Evolutionary conservation across 2,113 vertebrate species (phyloP).

Genomic region (Xenopus laevis): DNA sequence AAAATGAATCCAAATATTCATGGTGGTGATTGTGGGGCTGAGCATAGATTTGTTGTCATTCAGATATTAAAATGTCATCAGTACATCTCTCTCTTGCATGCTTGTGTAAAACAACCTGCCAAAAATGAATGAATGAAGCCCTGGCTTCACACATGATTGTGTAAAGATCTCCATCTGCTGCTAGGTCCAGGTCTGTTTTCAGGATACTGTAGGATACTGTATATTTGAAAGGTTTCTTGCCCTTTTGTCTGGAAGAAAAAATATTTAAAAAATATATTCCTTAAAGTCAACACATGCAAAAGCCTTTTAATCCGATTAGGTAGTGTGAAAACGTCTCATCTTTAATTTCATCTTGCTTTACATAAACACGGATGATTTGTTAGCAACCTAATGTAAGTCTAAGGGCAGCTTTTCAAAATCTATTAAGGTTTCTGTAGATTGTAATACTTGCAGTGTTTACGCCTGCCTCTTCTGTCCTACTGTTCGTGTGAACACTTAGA

Average conservation of each 20-base stretch:
- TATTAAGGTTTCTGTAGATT: too few relatives aligned
- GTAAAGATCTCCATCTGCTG: slow-evolving; percentile 89
- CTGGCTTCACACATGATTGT: slow-evolving; percentile 93
- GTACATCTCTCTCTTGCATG: slow-evolving; percentile 85
- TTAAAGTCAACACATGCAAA: neutral
- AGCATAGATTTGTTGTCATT: neutral
- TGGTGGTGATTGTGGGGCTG: too few relatives aligned
- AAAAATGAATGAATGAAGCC: slow-evolving; percentile 92
- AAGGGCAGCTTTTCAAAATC: too few relatives aligned
- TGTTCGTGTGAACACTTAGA: too few relatives aligned
- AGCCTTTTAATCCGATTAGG: too few relatives aligned
- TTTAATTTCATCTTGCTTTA: too few relatives aligned
- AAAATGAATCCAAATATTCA: too few relatives aligned
- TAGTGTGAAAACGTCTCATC: too few relatives aligned
- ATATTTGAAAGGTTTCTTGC: slow-evolving; percentile 89
- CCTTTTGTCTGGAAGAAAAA: slow-evolving; percentile 79
- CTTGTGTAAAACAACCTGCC: slow-evolving; percentile 90
- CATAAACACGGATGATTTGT: too few relatives aligned
- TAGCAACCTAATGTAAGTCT: too few relatives aligned
- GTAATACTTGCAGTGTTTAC: too few relatives aligned
- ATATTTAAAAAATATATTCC: neutral
- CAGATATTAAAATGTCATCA: slow-evolving; percentile 79
- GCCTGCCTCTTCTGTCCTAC: too few relatives aligned
- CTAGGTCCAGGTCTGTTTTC: slow-evolving; percentile 89
- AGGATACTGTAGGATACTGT: slow-evolving; percentile 85